Evolutionary conservation across 2,888 invertebrate species (phyloP), one percentile per base, ranked within the genome.

Genomic region (Drosophila suboccidentalis): DNA sequence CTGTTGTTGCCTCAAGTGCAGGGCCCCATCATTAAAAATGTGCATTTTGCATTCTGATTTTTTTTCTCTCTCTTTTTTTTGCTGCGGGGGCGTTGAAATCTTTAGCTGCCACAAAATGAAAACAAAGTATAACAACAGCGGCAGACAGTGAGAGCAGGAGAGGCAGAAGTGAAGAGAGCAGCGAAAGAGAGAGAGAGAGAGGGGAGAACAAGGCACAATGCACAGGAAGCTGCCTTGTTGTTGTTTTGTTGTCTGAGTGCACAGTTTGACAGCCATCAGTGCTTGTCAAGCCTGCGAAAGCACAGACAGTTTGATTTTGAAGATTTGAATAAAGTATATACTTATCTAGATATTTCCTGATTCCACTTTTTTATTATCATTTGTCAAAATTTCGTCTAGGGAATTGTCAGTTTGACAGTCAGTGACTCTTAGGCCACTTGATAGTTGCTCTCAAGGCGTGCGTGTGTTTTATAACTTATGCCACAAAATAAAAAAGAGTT

Each of bases 21-120:
- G 86, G 72, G 71, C 79, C 75, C 66, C 73, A 71, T 87, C 86
- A 85, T 85, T 85, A 85, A 85, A 85, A 85, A 84, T 85, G 84
- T 88, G 84, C 84, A 85, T 85, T 85, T 85, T 71, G 73, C 80
- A 82, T 85, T 49, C 15, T 49, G 47, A 13, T 26, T 49, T 43
- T 29, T 39, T 17, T 38, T 15, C 5, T 36, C 3, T 5, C 6
- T 50, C 15, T n/a, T 26, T 38, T 53, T 53, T 47, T 68, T 73
- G 67, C 57, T 39, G 81, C 66, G 78, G 61, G 81, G 78, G 78
- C 81, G 80, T 63, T 75, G 68, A 74, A 75, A 71, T 76, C 78
- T 77, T 78, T 73, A 64, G 71, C 78, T 70, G 64, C 44, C 65
- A 60, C 65, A 69, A 76, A 80, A 76, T 59, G 70, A 76, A 76